Evolutionary conservation across 2,113 vertebrate genomes (phyloP).

Genomic region (Sorex fumeus): DNA sequence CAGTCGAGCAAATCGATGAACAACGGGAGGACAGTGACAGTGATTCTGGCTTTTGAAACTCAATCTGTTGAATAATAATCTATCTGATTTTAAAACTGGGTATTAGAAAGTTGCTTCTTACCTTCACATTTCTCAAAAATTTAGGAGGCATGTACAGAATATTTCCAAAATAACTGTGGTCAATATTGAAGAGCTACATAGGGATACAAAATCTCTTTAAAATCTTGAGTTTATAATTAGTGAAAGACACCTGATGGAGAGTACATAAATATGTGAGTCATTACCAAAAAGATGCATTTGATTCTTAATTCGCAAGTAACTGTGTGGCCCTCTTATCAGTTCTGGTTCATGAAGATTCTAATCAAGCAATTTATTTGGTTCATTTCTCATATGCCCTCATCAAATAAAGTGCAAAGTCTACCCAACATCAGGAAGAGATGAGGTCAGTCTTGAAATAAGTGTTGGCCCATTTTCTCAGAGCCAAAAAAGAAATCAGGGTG

Average conservation of each 20-base stretch:
- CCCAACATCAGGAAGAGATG: conserved; percentile 77
- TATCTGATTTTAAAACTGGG: neutral
- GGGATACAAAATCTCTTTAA: neutral
- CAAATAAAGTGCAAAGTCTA: conserved; percentile 76
- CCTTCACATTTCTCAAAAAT: neutral
- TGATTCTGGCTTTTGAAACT: neutral
- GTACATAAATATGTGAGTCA: neutral
- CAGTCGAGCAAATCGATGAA: too few species aligned
- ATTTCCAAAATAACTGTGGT: neutral
- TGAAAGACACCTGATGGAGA: neutral
- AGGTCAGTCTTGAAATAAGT: conserved; percentile 80
- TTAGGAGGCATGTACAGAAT: neutral
- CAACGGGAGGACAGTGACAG: too few species aligned
- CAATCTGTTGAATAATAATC: neutral
- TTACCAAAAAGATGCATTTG: conserved; percentile 71
- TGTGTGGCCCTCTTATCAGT: conserved; percentile 78
- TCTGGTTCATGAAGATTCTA: conserved; percentile 81
- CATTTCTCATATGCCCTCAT: conserved; percentile 81
- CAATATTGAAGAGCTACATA: neutral
- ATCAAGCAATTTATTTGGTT: conserved; percentile 84
- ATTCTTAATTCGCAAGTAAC: conserved; percentile 77
- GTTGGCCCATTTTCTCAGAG: conserved; percentile 56
- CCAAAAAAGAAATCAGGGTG: conserved; percentile 48
- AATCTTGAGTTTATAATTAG: neutral
- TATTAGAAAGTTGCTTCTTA: neutral